These are phyloP conservation scores for Spodoptera exigua DNA, from an alignment of 2,888 invertebrate genomes.

Conservation along the genomic window DNA sequence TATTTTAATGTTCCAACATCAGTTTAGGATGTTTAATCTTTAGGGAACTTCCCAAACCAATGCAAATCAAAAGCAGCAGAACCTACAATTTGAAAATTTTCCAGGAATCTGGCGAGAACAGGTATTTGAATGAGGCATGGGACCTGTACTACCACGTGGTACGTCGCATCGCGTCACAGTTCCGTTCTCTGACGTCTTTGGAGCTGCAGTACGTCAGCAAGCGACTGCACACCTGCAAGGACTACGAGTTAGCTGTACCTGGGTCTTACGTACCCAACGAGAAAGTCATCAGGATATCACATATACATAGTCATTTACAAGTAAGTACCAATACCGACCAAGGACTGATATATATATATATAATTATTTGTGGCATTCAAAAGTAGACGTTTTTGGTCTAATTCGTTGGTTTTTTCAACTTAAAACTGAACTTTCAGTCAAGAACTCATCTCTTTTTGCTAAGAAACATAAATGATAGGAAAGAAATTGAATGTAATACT, in stretches of 20 bases:
- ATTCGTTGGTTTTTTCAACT: no score
- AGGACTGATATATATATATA: no score
- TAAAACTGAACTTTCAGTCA: no score
- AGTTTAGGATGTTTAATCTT: no score
- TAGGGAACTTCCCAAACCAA: no score
- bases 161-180: constrained; percentile 96
- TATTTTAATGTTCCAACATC: no score
- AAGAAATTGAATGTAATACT: background rate
- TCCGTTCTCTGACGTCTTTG: constrained; percentile 96
- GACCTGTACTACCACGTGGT: constrained; percentile 99
- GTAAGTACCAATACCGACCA: no score
- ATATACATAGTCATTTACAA: constrained; percentile 96
- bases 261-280: constrained; percentile 99
- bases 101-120: constrained; percentile 93
- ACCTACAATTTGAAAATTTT: constrained; percentile 53
- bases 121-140: constrained; percentile 99
- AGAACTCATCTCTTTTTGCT: no score
- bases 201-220: constrained; percentile 98
- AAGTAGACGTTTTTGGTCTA: no score
- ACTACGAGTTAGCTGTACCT: constrained; percentile 98
- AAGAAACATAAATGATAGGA: no score
- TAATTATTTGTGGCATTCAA: no score
- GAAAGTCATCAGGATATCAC: constrained; percentile 94
- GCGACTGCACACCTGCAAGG: constrained; percentile 95
- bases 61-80: no score